Base-by-base conservation (phyloP, 2,888 invertebrate species). In the Lasioglossum morio region DNA sequence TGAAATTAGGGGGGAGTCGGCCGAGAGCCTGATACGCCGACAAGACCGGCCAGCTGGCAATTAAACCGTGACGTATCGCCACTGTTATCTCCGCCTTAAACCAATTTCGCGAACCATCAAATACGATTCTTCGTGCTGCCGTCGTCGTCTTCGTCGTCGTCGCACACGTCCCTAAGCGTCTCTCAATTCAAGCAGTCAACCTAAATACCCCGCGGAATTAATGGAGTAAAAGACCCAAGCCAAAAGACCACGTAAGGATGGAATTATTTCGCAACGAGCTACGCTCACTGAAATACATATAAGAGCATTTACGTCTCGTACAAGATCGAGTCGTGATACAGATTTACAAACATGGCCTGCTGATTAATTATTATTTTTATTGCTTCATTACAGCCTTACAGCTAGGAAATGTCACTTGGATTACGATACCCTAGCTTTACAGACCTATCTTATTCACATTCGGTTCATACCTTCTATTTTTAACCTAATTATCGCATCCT, bases 1-100 rank as follows among this genome's bases (percentile, higher is more conserved):
- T 91, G 88, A 91, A 92, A 92, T 92, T 90, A 92, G 92, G 89
- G 89, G 84, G 63, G 63, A 34, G 10, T 77, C 81, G 78, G 84
- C 80, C 77, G 84, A 82, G 83, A 81, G 82, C 80, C 85, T 90
- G 89, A 89, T 88, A 87, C 82, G 82, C 72, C 82, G 80, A 74
- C 89, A 73, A 73, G 80, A 40, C 48, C 85, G 87, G 86, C 90
- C 85, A 84, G 87, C 81, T 70, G 87, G 90, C 88, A 90, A 90
- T 90, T 90, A 90, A 90, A 81, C 77, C 83, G 76, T 90, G 88
- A 90, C 88, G 82, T 90, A 90, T 90, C 90, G 85, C 84, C 75
- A 60, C 80, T 70, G 84, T 69, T 75, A 87, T 90, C 90, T 86
- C 90, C 90, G 90, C 90, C 90, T 90, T 90, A 88, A 87, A 84